Conservation (phyloP, 1,140 invertebrate species). For the Cotesia chilonis region DNA sequence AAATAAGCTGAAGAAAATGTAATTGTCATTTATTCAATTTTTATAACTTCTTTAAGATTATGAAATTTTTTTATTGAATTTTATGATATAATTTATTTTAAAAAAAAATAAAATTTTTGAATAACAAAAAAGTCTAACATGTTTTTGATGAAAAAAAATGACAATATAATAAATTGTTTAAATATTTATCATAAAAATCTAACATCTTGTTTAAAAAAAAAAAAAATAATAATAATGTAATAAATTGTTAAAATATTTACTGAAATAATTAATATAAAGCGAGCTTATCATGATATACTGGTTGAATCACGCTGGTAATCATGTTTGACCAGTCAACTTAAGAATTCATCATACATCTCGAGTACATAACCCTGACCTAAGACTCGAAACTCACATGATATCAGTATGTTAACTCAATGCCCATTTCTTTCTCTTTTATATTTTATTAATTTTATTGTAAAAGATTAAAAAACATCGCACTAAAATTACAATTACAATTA, state of each 20-base stretch:
- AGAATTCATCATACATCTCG: conserved; percentile 21
- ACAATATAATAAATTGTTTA: too few species aligned
- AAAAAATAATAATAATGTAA: neutral
- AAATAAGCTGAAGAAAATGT: too few species aligned
- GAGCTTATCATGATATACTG: conserved; percentile 3
- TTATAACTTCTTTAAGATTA: too few species aligned
- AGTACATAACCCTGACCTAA: conserved; percentile 24
- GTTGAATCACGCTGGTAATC: conserved; percentile 10
- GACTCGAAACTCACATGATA: conserved; percentile 27
- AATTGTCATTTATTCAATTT: too few species aligned
- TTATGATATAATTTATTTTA: too few species aligned
- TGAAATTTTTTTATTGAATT: too few species aligned
- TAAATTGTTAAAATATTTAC: conserved; percentile 10
- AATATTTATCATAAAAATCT: too few species aligned
- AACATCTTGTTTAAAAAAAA: too few species aligned
- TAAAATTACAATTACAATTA: too few species aligned
- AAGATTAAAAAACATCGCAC: neutral
- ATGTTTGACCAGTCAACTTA: conserved; percentile 10
- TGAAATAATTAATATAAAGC: neutral
- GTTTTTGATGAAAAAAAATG: too few species aligned
- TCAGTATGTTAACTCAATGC: conserved; percentile 9
- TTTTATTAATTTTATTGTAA: neutral
- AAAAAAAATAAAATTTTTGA: too few species aligned
- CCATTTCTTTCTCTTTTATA: conserved; percentile 11
- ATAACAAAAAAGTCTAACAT: too few species aligned